Percentiles rank a stretch among this genome's conserved stretches.
Conservation (phyloP, 2,797 vertebrate species). For the Takifugu ocellatus region DNA sequence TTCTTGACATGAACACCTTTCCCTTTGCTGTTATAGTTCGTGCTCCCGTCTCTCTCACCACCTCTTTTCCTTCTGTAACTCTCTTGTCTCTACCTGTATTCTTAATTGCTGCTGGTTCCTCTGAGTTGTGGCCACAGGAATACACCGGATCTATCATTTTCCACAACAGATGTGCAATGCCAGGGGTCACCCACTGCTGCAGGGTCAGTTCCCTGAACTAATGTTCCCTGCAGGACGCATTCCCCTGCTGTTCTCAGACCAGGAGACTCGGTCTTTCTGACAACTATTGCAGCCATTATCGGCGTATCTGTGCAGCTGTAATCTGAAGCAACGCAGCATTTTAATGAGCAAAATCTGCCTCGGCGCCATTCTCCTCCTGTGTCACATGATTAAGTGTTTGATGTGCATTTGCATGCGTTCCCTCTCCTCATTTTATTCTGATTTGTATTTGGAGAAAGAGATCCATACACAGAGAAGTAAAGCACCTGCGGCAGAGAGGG, state of each 20-base stretch:
- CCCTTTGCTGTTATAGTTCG: too few species aligned
- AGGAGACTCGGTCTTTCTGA: too few species aligned
- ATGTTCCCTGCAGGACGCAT: slow-evolving; percentile 63
- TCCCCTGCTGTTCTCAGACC: slow-evolving; percentile 46
- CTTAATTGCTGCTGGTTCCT: slow-evolving; percentile 64
- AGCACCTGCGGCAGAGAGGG: slow-evolving; percentile 69
- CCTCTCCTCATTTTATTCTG: slow-evolving; percentile 42
- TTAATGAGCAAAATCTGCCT: slow-evolving; percentile 31
- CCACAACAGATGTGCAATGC: slow-evolving; percentile 67
- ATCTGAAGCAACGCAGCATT: slow-evolving; percentile 5
- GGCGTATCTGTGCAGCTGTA: neutral
- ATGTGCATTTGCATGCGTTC: slow-evolving; percentile 43
- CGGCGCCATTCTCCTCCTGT: slow-evolving; percentile 25
- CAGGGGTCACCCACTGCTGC: slow-evolving; percentile 56
- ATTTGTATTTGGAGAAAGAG: slow-evolving; percentile 61
- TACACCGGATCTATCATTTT: slow-evolving; percentile 59
- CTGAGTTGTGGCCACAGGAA: slow-evolving; percentile 64
- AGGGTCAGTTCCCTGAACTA: slow-evolving; percentile 66
- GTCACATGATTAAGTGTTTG: slow-evolving; percentile 47
- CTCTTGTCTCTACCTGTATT: slow-evolving; percentile 50
- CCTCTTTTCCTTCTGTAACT: slow-evolving; percentile 21
- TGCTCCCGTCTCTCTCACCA: slow-evolving; percentile 1
- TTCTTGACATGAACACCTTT: too few species aligned
- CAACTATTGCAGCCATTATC: too few species aligned
- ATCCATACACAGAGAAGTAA: slow-evolving; percentile 54